Conservation (phyloP, 2,888 invertebrate species). For the Tuta absoluta region DNA sequence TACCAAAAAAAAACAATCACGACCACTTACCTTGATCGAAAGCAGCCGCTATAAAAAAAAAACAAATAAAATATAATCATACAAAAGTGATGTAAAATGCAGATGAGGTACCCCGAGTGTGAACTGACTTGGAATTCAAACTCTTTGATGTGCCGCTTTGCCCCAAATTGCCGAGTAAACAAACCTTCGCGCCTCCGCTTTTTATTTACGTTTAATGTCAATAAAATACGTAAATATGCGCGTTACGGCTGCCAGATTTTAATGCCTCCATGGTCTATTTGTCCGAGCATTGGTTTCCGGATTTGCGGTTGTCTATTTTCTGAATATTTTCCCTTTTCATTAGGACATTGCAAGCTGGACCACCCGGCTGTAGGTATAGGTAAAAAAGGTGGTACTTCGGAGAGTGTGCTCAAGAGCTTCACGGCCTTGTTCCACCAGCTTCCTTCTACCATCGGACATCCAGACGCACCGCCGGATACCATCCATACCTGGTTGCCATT, state of each 20-base stretch:
- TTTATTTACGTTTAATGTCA: conserved; percentile 27
- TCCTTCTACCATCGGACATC: no score
- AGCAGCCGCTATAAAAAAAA: neutral
- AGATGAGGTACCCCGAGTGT: neutral
- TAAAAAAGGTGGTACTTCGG: no score
- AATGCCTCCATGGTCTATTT: neutral
- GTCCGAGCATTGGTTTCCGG: neutral
- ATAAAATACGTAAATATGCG: conserved; percentile 21
- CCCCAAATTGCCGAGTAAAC: conserved; percentile 13
- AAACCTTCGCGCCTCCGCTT: conserved; percentile 4
- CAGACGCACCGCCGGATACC: no score
- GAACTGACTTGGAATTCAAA: conserved; percentile 19
- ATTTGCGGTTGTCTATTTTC: no score
- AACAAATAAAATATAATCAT: neutral
- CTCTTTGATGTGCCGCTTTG: conserved; percentile 22
- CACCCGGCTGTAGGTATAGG: no score
- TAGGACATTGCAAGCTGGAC: no score
- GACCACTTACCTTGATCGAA: no score
- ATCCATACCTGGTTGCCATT: no score
- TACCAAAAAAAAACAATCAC: no score
- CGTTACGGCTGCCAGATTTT: neutral
- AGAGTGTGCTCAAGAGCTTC: no score
- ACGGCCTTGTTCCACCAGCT: no score
- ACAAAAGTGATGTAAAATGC: neutral
- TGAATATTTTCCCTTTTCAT: no score